Evolutionary conservation across 2,797 vertebrate species (phyloP).

Genomic region (Eleutherodactylus coqui): DNA sequence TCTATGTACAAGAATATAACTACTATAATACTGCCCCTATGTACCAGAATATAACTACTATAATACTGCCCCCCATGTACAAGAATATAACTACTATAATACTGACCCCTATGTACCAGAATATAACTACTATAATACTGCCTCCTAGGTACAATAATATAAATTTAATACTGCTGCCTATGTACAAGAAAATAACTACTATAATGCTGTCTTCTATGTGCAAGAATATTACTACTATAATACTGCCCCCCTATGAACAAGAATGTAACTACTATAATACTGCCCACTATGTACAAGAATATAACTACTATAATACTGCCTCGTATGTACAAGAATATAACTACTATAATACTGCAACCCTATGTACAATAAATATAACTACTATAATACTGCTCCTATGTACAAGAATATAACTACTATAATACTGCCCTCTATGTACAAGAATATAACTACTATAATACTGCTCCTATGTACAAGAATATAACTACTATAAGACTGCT

Average conservation of each 20-base stretch:
- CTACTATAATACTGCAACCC: background rate
- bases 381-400: background rate
- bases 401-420: background rate
- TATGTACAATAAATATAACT: too few species aligned
- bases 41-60: background rate
- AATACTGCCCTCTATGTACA: background rate
- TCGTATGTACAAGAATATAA: background rate
- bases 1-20: too few species aligned
- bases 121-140: background rate
- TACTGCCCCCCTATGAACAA: too few species aligned
- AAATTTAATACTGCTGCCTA: background rate
- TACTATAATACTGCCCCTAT: background rate
- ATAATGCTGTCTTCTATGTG: too few species aligned
- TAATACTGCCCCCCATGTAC: too few species aligned
- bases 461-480: background rate
- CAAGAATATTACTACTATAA: too few species aligned
- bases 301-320: background rate
- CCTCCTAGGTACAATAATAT: background rate
- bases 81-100: constrained; percentile 5
- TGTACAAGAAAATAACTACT: too few species aligned
- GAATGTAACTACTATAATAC: too few species aligned
- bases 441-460: background rate
- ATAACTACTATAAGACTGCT: background rate
- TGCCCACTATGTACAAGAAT: too few species aligned
- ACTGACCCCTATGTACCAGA: background rate